Evolutionary conservation across 2,888 invertebrate genomes (phyloP).

Genomic region (Drosophila kanekoi): DNA sequence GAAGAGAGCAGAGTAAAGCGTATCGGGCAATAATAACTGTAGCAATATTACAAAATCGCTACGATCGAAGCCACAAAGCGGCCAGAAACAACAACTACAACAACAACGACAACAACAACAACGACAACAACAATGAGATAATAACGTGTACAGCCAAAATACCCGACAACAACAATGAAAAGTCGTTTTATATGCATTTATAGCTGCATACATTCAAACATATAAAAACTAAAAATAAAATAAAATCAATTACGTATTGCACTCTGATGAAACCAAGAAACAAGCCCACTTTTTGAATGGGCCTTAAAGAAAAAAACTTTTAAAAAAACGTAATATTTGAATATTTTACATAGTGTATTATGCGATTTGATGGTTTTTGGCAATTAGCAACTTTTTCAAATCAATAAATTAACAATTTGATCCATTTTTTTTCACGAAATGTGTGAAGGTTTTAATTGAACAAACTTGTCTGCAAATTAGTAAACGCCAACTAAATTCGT

Average conservation of each 20-base stretch:
- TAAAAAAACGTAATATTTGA: not conserved
- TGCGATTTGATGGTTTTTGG: slow-evolving; percentile 8
- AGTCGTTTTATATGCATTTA: slow-evolving; percentile 39
- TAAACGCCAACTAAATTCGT: slow-evolving; percentile 43
- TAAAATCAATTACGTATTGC: slow-evolving; percentile 24
- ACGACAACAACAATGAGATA: slow-evolving; percentile 46
- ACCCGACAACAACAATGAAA: slow-evolving; percentile 20
- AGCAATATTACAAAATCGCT: slow-evolving; percentile 77
- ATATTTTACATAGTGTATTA: slow-evolving; percentile 19
- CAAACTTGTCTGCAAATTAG: slow-evolving; percentile 73
- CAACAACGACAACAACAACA: slow-evolving; percentile 27
- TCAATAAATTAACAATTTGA: slow-evolving; percentile 43
- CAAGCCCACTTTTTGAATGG: slow-evolving; percentile 66
- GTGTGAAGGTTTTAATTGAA: slow-evolving; percentile 57
- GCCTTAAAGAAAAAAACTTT: not conserved
- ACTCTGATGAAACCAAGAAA: slow-evolving; percentile 35
- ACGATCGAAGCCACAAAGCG: slow-evolving; percentile 47
- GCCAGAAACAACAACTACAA: slow-evolving; percentile 27
- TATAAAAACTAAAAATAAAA: slow-evolving; percentile 27
- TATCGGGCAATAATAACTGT: slow-evolving; percentile 74
- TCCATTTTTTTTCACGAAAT: slow-evolving; percentile 25
- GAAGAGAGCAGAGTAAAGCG: slow-evolving; percentile 63
- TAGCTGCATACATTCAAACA: slow-evolving; percentile 14
- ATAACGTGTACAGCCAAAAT: slow-evolving; percentile 37
- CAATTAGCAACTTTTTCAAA: slow-evolving; percentile 55